phyloP scores from a whole-genome alignment of 2,113 vertebrate genomes.

The Protomyctophum bolini region DNA sequence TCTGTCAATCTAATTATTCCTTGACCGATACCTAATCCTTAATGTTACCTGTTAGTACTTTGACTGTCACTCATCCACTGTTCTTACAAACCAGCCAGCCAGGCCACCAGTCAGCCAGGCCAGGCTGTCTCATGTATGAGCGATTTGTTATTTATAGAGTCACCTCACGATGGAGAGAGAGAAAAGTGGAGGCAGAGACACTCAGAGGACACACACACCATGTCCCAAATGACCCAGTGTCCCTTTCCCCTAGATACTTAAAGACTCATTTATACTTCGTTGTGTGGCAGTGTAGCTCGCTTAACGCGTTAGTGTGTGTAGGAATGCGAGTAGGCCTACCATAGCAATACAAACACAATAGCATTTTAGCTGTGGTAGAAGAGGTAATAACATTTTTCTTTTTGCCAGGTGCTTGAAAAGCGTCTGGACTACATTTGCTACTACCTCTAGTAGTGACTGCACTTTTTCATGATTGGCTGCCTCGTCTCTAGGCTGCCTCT shows the following conservation, averaged over 20 bases:
- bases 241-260: constrained; percentile 4
- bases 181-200: constrained; percentile 27
- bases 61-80: constrained; percentile 58
- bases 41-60: constrained; percentile 51
- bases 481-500: too few species aligned
- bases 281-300: background rate
- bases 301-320: constrained; percentile 13
- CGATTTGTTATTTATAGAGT: constrained; percentile 70
- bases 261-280: too few species aligned
- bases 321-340: too few species aligned
- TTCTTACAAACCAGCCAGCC: constrained; percentile 51
- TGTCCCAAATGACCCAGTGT: constrained; percentile 15
- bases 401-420: too few species aligned
- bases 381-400: too few species aligned
- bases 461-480: too few species aligned
- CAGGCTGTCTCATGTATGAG: constrained; percentile 38
- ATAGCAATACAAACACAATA: too few species aligned
- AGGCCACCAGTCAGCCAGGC: constrained; percentile 23
- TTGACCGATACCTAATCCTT: constrained; percentile 44
- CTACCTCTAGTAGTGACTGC: too few species aligned
- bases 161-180: constrained; percentile 51
- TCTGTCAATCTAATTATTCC: background rate
- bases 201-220: constrained; percentile 45
- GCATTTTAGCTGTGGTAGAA: too few species aligned
- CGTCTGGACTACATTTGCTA: too few species aligned